These are phyloP conservation scores for Neostethus bicornis DNA, from an alignment of 2,797 vertebrate genomes.

Conservation along the genomic window DNA sequence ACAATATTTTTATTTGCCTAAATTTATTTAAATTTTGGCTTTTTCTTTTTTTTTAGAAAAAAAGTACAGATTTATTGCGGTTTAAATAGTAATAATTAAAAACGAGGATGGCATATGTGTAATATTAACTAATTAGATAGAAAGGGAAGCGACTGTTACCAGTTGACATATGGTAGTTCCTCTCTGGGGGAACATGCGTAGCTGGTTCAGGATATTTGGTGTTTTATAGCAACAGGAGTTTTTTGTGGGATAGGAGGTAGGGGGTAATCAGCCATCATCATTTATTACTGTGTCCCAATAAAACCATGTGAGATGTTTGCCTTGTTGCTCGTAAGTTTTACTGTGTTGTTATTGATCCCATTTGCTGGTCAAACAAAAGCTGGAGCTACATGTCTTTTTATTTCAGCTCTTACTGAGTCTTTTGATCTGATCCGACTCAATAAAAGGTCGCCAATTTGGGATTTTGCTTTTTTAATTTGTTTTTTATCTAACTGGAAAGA, in stretches of 20 bases:
- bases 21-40: no score
- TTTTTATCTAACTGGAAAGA: no score
- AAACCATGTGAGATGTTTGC: constrained; percentile 15
- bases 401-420: neutral
- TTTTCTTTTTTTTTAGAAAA: no score
- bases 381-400: constrained; percentile 3
- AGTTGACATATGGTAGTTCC: constrained; percentile 54
- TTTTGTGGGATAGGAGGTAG: constrained; percentile 36
- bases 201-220: constrained; percentile 34
- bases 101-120: neutral
- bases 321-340: neutral
- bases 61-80: neutral
- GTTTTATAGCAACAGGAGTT: constrained; percentile 55
- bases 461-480: no score
- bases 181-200: constrained; percentile 22
- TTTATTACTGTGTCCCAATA: constrained; percentile 25
- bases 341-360: neutral
- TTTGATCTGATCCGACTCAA: neutral
- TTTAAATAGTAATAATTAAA: neutral
- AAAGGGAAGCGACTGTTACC: constrained; percentile 30
- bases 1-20: no score
- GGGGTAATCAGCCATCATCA: constrained; percentile 34
- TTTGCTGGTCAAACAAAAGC: neutral
- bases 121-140: constrained; percentile 3
- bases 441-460: no score